Conservation (phyloP, 2,113 vertebrate species). For the Caracal caracal region DNA sequence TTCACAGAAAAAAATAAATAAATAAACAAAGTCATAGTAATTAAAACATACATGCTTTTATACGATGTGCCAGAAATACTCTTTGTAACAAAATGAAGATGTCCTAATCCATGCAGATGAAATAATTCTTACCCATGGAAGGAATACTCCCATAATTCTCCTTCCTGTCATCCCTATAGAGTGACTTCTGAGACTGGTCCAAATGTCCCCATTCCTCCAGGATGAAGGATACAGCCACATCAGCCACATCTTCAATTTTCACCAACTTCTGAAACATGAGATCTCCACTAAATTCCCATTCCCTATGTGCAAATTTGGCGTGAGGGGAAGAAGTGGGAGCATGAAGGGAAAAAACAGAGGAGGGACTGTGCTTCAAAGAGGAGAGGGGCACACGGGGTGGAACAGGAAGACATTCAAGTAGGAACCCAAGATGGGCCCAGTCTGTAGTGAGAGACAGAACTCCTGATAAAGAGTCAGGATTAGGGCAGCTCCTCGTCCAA, state of each 20-base stretch:
- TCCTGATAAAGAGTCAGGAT: neutral
- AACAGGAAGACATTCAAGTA: neutral
- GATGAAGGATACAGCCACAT: slow-evolving; percentile 79
- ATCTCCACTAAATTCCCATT: slow-evolving; percentile 64
- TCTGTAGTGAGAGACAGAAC: slow-evolving; percentile 1
- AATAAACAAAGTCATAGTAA: neutral
- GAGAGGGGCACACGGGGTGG: neutral
- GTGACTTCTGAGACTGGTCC: slow-evolving; percentile 77
- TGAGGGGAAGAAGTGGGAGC: neutral
- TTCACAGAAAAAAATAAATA: neutral
- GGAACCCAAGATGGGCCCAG: neutral
- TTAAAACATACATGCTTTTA: slow-evolving; percentile 1
- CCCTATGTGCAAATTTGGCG: slow-evolving; percentile 32
- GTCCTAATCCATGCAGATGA: slow-evolving; percentile 35
- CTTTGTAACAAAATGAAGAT: slow-evolving; percentile 53
- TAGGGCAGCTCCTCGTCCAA: neutral
- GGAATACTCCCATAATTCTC: slow-evolving; percentile 71
- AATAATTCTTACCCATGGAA: slow-evolving; percentile 74
- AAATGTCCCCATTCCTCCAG: slow-evolving; percentile 79
- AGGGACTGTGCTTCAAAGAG: neutral
- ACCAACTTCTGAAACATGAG: slow-evolving; percentile 80
- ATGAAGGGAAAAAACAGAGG: neutral
- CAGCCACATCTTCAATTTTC: slow-evolving; percentile 79
- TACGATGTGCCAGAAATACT: neutral
- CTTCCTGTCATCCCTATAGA: slow-evolving; percentile 71